phyloP scores from a whole-genome alignment of 2,113 vertebrate genomes.

The Nanorana parkeri region DNA sequence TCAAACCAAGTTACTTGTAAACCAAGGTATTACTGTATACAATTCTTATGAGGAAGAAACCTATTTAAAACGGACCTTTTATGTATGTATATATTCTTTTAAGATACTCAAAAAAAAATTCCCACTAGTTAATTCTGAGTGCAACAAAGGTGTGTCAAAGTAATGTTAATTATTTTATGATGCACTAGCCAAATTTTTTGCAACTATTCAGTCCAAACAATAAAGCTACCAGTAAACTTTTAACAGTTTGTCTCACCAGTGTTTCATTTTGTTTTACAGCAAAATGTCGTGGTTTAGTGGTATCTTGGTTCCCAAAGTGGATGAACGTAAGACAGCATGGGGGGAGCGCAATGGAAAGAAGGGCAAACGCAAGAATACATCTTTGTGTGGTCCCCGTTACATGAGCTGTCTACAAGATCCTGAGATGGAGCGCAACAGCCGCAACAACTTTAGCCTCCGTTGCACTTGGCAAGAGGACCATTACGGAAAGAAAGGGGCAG shows the following conservation, averaged over 20 bases:
- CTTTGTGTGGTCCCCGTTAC: slow-evolving; percentile 89
- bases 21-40: too few species aligned
- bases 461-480: slow-evolving; percentile 95
- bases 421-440: slow-evolving; percentile 76
- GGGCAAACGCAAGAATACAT: slow-evolving; percentile 80
- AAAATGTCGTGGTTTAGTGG: slow-evolving; percentile 98
- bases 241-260: not conserved
- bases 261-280: slow-evolving; percentile 9
- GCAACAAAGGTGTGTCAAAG: too few species aligned
- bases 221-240: too few species aligned
- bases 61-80: too few species aligned
- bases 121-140: too few species aligned
- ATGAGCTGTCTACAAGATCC: slow-evolving; percentile 95
- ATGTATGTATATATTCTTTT: too few species aligned
- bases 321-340: slow-evolving; percentile 94
- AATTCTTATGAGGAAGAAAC: too few species aligned
- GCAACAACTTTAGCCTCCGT: slow-evolving; percentile 74
- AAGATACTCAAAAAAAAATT: too few species aligned
- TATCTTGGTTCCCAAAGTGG: slow-evolving; percentile 95
- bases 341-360: slow-evolving; percentile 95
- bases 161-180: too few species aligned
- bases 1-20: too few species aligned
- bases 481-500: slow-evolving; percentile 79
- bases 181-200: too few species aligned
- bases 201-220: too few species aligned